These are phyloP conservation scores for Paralichthys olivaceus DNA, from an alignment of 2,113 vertebrate genomes.

Conservation along the genomic window DNA sequence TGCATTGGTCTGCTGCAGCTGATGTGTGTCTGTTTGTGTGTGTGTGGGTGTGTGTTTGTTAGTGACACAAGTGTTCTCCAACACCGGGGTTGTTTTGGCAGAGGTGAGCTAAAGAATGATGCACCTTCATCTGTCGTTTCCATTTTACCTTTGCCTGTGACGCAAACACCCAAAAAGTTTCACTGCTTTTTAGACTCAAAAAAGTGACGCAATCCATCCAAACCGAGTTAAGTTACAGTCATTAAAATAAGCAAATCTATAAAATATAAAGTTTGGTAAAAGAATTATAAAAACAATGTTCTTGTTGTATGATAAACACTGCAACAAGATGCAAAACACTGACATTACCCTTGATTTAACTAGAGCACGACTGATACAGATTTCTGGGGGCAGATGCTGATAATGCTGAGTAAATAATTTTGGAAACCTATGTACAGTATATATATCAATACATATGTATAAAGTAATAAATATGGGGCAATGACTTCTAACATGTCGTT, in stretches of 20 bases:
- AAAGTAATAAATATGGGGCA: too few relatives aligned
- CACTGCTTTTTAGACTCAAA: slow-evolving; percentile 34
- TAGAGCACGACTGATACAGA: too few relatives aligned
- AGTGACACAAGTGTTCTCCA: slow-evolving; percentile 26
- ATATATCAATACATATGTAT: too few relatives aligned
- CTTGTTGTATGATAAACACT: slow-evolving; percentile 45
- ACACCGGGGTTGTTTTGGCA: slow-evolving; percentile 37
- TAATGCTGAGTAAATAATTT: too few relatives aligned
- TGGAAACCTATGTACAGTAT: too few relatives aligned
- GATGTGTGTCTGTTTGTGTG: not conserved
- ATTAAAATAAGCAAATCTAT: slow-evolving; percentile 19
- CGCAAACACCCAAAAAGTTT: slow-evolving; percentile 12
- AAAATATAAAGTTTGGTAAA: not conserved
- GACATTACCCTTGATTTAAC: not conserved
- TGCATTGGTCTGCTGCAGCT: slow-evolving; percentile 17
- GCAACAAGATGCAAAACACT: slow-evolving; percentile 26
- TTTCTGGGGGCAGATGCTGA: too few relatives aligned
- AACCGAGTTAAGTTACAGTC: not conserved
- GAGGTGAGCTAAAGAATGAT: slow-evolving; percentile 22
- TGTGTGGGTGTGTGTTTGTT: not conserved
- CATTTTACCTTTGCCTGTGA: slow-evolving; percentile 13
- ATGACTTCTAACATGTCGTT: too few relatives aligned
- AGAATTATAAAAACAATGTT: slow-evolving; percentile 6
- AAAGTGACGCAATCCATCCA: slow-evolving; percentile 9
- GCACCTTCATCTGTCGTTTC: slow-evolving; percentile 30